A percentile compares a stretch with the other conserved stretches of the same genome.
These are phyloP conservation scores for Globia sparganii DNA, from an alignment of 2,888 invertebrate genomes.

Conservation along the genomic window DNA sequence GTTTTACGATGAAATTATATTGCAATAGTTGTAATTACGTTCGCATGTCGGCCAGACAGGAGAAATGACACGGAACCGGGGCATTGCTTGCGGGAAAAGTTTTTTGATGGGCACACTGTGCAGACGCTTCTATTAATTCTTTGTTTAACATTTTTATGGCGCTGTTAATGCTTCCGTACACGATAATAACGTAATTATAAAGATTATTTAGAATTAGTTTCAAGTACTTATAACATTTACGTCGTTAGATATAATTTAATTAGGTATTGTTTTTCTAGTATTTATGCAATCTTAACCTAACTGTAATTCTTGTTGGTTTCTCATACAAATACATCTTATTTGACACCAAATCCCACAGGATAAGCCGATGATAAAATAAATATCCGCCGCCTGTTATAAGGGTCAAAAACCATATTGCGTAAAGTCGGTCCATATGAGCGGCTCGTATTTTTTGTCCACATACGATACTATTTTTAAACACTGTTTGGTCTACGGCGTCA, in stretches of 20 bases:
- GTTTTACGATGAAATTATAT: slow-evolving; percentile 78
- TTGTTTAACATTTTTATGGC: slow-evolving; percentile 43
- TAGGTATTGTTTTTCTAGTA: neutral
- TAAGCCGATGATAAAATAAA: slow-evolving; percentile 86
- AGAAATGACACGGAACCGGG: slow-evolving; percentile 77
- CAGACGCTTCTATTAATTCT: slow-evolving; percentile 43
- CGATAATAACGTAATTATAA: slow-evolving; percentile 19
- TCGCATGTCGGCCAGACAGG: slow-evolving; percentile 75
- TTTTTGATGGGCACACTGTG: slow-evolving; percentile 60
- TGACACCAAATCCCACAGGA: slow-evolving; percentile 81
- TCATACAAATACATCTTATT: slow-evolving; percentile 62
- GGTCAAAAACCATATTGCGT: slow-evolving; percentile 90
- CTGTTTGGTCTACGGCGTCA: slow-evolving; percentile 75
- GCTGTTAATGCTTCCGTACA: slow-evolving; percentile 35
- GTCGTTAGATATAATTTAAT: neutral
- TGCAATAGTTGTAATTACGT: slow-evolving; percentile 77
- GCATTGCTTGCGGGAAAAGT: slow-evolving; percentile 60
- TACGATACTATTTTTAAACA: slow-evolving; percentile 84
- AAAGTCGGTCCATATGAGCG: slow-evolving; percentile 86
- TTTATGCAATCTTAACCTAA: neutral
- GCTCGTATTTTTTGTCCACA: slow-evolving; percentile 85
- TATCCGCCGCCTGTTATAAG: slow-evolving; percentile 87
- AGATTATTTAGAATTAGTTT: neutral
- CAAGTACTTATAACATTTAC: neutral
- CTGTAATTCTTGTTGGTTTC: slow-evolving; percentile 19